Conservation (phyloP, 1,140 invertebrate genomes). For the Danaus melanippus region DNA sequence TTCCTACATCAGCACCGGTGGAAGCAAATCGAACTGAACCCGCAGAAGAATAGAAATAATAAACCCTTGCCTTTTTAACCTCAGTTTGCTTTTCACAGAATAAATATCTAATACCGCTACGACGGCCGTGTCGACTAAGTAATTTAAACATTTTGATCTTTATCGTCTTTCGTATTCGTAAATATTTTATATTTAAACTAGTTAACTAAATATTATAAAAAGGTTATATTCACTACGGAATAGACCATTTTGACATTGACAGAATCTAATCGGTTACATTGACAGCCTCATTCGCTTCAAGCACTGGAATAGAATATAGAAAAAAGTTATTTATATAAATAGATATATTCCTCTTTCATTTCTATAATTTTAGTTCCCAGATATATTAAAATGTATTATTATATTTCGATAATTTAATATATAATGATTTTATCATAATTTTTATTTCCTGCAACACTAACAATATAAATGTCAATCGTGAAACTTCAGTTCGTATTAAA, state of each 20-base stretch:
- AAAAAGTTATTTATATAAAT: no score
- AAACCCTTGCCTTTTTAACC: slow-evolving; percentile 58
- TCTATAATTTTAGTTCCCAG: no score
- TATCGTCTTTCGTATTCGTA: neutral
- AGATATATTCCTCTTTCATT: no score
- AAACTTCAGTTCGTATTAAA: slow-evolving; percentile 8
- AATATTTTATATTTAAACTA: slow-evolving; percentile 2
- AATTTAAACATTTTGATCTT: slow-evolving; percentile 50
- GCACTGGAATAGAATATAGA: no score
- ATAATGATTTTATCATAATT: neutral
- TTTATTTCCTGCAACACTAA: neutral
- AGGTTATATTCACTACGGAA: no score
- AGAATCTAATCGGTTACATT: no score
- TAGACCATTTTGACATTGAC: no score
- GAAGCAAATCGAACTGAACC: slow-evolving; percentile 51
- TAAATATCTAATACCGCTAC: slow-evolving; percentile 45
- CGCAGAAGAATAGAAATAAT: slow-evolving; percentile 55
- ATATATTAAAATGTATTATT: neutral
- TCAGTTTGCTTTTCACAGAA: slow-evolving; percentile 54
- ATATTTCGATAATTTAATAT: slow-evolving; percentile 7
- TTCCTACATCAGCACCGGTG: slow-evolving; percentile 36
- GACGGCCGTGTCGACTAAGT: slow-evolving; percentile 48
- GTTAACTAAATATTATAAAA: no score
- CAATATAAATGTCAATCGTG: slow-evolving; percentile 2
- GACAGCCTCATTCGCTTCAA: no score